phyloP scores from a whole-genome alignment of 2,113 vertebrate species.

The Paramormyrops kingsleyae region DNA sequence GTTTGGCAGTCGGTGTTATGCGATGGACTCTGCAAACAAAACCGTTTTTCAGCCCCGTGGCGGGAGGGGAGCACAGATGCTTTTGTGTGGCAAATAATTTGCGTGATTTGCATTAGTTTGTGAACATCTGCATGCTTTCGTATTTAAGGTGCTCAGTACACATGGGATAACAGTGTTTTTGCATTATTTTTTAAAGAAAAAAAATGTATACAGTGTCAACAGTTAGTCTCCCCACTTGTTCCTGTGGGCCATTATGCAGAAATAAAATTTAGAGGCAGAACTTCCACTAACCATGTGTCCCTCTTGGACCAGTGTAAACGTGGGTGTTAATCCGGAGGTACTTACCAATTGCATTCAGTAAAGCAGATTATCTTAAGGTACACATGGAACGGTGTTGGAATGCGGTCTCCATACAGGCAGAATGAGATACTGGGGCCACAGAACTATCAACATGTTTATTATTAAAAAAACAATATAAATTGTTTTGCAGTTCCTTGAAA shows the following conservation, averaged over 20 bases:
- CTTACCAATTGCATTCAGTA: neutral
- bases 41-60: slow-evolving; percentile 15
- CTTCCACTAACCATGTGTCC: neutral
- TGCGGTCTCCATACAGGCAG: neutral
- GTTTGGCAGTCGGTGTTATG: slow-evolving; percentile 13
- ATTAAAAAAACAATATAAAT: neutral
- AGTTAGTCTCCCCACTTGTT: neutral
- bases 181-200: neutral
- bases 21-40: slow-evolving; percentile 35
- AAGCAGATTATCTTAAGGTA: neutral
- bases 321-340: neutral
- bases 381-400: neutral
- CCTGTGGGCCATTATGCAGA: neutral
- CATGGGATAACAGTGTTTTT: slow-evolving; percentile 2
- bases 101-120: slow-evolving; percentile 22
- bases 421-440: neutral
- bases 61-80: neutral
- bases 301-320: neutral
- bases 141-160: slow-evolving; percentile 34
- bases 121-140: slow-evolving; percentile 23
- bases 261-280: neutral
- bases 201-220: neutral
- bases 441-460: neutral
- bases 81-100: slow-evolving; percentile 39
- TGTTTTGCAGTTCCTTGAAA: neutral